Conservation (phyloP, 2,888 invertebrate genomes). For the Nymphalis c-album region DNA sequence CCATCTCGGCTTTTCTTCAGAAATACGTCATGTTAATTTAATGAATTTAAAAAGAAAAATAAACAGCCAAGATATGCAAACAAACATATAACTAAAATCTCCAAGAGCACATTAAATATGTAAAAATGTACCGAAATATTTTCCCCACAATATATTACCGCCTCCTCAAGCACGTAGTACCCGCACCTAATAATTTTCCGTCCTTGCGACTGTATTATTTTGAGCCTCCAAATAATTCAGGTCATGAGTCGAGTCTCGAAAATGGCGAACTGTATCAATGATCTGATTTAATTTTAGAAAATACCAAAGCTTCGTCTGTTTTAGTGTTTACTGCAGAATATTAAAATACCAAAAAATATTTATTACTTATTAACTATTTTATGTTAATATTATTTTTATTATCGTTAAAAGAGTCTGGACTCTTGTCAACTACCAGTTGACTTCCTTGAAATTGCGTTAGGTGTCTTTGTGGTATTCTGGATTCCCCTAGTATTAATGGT, state of each 20-base stretch:
- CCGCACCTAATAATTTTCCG: constrained; percentile 12
- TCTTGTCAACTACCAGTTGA: no score
- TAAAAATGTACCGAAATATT: constrained; percentile 18
- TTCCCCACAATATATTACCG: constrained; percentile 4
- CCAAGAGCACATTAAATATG: constrained; percentile 18
- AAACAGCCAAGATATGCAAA: not conserved
- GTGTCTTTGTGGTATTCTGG: no score
- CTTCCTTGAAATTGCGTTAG: no score
- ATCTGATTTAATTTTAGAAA: constrained; percentile 2
- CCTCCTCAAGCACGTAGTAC: constrained; percentile 4
- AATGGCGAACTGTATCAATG: not conserved
- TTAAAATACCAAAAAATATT: no score
- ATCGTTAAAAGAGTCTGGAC: no score
- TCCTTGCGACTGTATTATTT: constrained; percentile 10
- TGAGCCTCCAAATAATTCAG: constrained; percentile 7
- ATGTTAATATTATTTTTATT: no score
- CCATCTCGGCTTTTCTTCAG: no score
- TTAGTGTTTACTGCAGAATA: no score
- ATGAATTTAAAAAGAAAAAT: not conserved
- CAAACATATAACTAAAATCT: constrained; percentile 6
- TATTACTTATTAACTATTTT: no score
- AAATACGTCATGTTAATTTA: not conserved
- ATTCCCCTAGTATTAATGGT: no score
- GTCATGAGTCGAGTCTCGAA: not conserved
- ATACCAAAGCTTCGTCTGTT: no score